A percentile compares a stretch with the other conserved stretches of the same genome.
phyloP scores from a whole-genome alignment of 64 coral and sea anemone genomes.

The Porites australiensis region DNA sequence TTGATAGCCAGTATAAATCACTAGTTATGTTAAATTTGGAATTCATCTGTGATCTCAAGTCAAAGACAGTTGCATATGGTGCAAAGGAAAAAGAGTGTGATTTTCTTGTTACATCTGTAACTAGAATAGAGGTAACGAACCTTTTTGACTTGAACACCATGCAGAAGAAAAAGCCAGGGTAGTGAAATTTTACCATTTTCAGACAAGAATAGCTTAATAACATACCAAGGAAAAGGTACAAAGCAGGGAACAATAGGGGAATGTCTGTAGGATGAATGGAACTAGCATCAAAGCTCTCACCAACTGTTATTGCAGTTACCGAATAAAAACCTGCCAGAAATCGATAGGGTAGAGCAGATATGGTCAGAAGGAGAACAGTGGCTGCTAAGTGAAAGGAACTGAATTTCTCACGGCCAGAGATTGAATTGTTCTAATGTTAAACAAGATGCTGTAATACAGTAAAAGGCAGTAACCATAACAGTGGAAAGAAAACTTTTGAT shows the following conservation, averaged over 20 bases:
- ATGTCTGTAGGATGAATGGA: no score
- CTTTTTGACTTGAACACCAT: not conserved
- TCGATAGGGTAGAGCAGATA: not conserved
- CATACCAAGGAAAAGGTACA: not conserved
- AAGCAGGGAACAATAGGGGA: no score
- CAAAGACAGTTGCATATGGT: not conserved
- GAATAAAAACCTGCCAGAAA: not conserved
- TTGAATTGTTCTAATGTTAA: no score
- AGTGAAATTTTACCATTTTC: not conserved
- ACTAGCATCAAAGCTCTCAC: not conserved
- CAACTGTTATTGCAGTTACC: not conserved
- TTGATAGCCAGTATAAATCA: no score
- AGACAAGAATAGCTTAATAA: not conserved
- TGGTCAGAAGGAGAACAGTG: no score
- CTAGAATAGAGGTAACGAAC: conserved; percentile 9
- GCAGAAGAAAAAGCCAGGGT: no score
- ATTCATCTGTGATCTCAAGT: not conserved
- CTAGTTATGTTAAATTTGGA: no score
- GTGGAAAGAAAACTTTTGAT: not conserved
- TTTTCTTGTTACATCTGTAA: conserved; percentile 1
- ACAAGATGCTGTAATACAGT: no score
- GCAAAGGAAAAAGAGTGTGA: not conserved
- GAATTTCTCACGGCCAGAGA: no score
- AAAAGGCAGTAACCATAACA: not conserved
- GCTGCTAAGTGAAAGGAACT: no score